Base-by-base conservation (phyloP, 2,113 vertebrate genomes). In the Tursiops truncatus region DNA sequence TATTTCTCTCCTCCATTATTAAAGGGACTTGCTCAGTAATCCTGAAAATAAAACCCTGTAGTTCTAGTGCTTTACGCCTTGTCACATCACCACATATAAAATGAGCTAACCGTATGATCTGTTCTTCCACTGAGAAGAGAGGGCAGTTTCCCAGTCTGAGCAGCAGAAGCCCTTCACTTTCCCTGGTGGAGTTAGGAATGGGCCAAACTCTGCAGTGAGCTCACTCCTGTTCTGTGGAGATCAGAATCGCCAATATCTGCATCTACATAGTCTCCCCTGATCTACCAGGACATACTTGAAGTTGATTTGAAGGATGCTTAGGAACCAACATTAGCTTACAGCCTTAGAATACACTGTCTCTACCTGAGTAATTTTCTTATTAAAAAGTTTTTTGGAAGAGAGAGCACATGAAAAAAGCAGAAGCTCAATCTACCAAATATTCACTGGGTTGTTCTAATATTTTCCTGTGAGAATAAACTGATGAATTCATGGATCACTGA, bases 331-430 rank as follows among this genome's bases (percentile, higher is more conserved):
- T 96, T 90, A 94, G 26, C 41, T 38, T 94, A 92, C 81, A 94
- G 12, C 60, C 15, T 87, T 44, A 92, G 73, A 21, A 26, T 50
- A 80, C 56, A 17, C 47, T 58, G 11, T 86, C 60, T 93, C 31
- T 38, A 93, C 76, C 50, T 93, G 62, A 95, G 21, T 82, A 70
- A 90, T 86, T 93, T 82, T 53, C 8, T 89, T 91, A 93, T 76
- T 89, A 87, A 95, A 91, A 91, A 80, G 25, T 73, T 96, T 96
- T 90, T 93, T 60, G 31, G 90, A 77, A 96, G 77, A 89, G 12
- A 70, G 18, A 96, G 5, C 44, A 70, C 21, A 53, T 73, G 41
- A 86, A 82, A 50, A 86, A 82, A 56, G 6, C 18, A 94, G 63
- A 76, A 85, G 50, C 67, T 92, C n/a, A 92, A 70, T 62, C 31